These are phyloP conservation scores for Liasis olivaceus DNA, from an alignment of 2,797 vertebrate genomes.

Conservation along the genomic window DNA sequence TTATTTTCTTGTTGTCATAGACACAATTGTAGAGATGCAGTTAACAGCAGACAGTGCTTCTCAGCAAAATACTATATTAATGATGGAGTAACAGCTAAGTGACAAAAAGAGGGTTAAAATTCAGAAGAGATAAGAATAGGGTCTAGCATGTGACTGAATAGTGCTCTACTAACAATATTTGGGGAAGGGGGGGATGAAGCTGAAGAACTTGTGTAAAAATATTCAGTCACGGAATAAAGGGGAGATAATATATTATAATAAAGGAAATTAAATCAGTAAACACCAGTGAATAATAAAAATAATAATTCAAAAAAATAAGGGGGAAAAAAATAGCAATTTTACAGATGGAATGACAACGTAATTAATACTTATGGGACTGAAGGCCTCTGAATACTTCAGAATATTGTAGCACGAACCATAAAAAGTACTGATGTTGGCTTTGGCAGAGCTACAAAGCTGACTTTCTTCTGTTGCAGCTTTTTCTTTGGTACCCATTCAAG, in stretches of 20 bases:
- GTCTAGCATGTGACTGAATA: neutral
- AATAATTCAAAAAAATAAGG: neutral
- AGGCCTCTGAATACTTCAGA: neutral
- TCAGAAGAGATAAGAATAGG: neutral
- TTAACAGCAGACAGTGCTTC: conserved; percentile 27
- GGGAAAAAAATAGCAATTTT: neutral
- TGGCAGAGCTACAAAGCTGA: neutral
- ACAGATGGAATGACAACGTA: neutral
- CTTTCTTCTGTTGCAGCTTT: neutral
- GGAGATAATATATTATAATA: neutral
- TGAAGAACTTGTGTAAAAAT: neutral
- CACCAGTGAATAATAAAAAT: neutral
- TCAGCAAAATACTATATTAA: conserved; percentile 43
- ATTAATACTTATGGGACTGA: neutral
- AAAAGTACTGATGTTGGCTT: neutral
- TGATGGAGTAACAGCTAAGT: neutral
- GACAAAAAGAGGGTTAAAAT: neutral
- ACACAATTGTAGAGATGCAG: conserved; percentile 34
- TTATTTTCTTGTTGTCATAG: conserved; percentile 14
- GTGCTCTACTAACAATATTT: neutral
- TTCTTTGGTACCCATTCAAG: too few species aligned
- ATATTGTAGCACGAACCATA: neutral
- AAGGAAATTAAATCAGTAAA: neutral
- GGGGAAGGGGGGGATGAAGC: too few species aligned
- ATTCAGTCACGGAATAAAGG: neutral